Conservation (phyloP, 2,888 invertebrate genomes). For the Argynnis bischoffii region DNA sequence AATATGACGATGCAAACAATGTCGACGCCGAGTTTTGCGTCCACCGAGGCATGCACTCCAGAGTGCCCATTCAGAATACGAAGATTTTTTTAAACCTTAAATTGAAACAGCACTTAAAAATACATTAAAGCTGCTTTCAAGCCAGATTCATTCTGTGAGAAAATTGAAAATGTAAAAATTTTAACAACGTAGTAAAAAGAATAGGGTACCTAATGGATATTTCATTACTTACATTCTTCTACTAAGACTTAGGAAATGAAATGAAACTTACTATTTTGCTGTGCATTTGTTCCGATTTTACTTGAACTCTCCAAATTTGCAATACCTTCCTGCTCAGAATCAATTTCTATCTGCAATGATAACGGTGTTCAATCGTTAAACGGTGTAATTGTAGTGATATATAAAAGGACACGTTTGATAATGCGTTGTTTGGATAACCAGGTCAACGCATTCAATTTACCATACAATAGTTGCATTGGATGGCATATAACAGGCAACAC, state of each 20-base stretch:
- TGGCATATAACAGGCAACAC: conserved; percentile 51
- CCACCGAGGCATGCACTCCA: conserved; percentile 67
- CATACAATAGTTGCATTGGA: conserved; percentile 61
- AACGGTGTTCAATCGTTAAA: conserved; percentile 48
- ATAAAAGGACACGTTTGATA: conserved; percentile 57
- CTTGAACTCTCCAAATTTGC: conserved; percentile 37
- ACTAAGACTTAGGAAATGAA: conserved; percentile 4
- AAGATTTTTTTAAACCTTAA: conserved; percentile 53
- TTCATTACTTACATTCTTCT: not conserved
- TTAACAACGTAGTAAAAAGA: not conserved
- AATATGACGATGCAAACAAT: conserved; percentile 58
- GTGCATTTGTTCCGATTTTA: conserved; percentile 36
- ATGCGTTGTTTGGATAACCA: conserved; percentile 61
- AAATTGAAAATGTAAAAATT: conserved; percentile 25
- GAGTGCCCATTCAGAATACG: conserved; percentile 63
- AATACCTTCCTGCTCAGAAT: conserved; percentile 37
- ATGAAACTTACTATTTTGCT: conserved; percentile 36
- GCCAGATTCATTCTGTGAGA: conserved; percentile 1
- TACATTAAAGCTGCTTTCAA: conserved; percentile 16
- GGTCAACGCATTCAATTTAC: conserved; percentile 66
- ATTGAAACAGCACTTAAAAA: conserved; percentile 31
- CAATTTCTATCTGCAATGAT: conserved; percentile 47
- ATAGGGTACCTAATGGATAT: conserved; percentile 1
- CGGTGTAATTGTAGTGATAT: conserved; percentile 49
- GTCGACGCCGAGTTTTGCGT: conserved; percentile 61